Evolutionary conservation across 2,113 vertebrate species (phyloP).

Genomic region (Myocastor coypus): DNA sequence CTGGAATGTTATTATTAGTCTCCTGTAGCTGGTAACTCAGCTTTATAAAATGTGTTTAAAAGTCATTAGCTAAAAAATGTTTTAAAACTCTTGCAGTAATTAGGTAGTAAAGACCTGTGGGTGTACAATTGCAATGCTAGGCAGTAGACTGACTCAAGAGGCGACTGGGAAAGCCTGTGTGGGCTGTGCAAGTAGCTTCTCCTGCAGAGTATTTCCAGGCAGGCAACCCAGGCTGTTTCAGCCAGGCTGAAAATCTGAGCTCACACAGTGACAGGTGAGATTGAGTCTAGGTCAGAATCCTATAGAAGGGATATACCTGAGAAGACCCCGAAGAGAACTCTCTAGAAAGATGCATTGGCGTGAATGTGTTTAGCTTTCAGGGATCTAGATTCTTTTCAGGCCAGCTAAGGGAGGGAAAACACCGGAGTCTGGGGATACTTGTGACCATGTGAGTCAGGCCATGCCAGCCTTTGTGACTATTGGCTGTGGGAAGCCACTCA

Average conservation of each 20-base stretch:
- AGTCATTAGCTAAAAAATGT: slow-evolving; percentile 53
- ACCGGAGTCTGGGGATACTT: not conserved
- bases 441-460: not conserved
- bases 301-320: not conserved
- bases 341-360: not conserved
- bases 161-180: not conserved
- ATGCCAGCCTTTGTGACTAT: not conserved
- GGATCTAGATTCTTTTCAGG: not conserved
- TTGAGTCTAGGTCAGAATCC: slow-evolving; percentile 27
- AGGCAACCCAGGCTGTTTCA: not conserved
- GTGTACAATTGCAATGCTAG: not conserved
- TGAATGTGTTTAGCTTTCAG: not conserved
- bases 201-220: not conserved
- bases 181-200: not conserved
- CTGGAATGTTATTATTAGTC: not conserved
- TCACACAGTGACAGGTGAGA: not conserved
- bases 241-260: not conserved
- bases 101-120: not conserved
- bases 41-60: slow-evolving; percentile 49
- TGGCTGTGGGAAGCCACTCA: not conserved
- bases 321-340: not conserved
- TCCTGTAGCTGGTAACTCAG: not conserved
- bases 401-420: not conserved
- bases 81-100: slow-evolving; percentile 49
- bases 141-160: not conserved